phyloP scores from a whole-genome alignment of 2,888 invertebrate species.

The Rugalucina vietnamica region DNA sequence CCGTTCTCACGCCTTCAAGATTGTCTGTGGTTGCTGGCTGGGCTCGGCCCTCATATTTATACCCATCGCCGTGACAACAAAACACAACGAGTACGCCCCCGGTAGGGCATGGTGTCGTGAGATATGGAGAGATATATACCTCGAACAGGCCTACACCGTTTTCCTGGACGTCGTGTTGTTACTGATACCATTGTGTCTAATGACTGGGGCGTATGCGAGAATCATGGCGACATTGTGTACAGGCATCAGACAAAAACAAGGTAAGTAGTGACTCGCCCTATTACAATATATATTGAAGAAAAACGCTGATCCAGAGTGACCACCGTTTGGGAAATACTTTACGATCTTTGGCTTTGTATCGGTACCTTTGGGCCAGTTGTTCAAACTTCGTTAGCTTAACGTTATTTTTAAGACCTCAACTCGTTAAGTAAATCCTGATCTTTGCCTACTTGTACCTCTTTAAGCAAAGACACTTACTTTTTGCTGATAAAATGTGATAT shows the following conservation, averaged over 20 bases:
- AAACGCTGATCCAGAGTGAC: neutral
- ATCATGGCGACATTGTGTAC: constrained; percentile 82
- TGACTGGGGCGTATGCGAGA: constrained; percentile 89
- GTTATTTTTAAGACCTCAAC: too few relatives aligned
- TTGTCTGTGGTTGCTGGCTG: constrained; percentile 83
- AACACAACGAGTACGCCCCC: constrained; percentile 48
- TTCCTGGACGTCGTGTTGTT: constrained; percentile 90
- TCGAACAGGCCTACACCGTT: constrained; percentile 90
- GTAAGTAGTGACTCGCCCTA: neutral
- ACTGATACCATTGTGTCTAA: constrained; percentile 90
- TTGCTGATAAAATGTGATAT: too few relatives aligned
- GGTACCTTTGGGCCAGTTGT: neutral
- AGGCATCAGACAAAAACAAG: constrained; percentile 35
- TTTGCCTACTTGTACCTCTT: too few relatives aligned
- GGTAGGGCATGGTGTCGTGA: constrained; percentile 69
- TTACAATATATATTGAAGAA: neutral
- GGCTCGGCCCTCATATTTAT: constrained; percentile 88
- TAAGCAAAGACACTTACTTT: too few relatives aligned
- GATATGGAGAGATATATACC: constrained; percentile 79
- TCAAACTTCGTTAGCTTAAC: too few relatives aligned
- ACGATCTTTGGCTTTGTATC: too few relatives aligned
- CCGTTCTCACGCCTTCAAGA: constrained; percentile 88
- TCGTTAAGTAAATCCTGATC: too few relatives aligned
- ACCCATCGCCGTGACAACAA: constrained; percentile 86
- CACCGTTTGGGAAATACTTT: too few relatives aligned